Conservation (phyloP, 2,888 invertebrate genomes). For the Drosophila pseudotalamancana region DNA sequence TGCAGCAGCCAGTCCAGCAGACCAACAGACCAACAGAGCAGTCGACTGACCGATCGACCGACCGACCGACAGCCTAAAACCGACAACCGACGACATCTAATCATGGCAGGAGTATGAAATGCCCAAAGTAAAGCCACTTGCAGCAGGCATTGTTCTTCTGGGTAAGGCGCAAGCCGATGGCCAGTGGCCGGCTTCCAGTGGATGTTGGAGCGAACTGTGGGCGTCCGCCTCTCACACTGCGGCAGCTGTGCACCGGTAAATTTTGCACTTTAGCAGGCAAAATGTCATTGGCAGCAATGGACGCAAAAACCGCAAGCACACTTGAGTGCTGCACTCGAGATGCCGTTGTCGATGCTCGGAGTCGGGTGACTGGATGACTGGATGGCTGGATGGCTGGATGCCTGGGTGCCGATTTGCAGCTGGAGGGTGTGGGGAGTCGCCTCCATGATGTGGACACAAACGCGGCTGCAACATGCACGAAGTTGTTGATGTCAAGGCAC, state of each 20-base stretch:
- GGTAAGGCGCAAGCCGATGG: constrained; percentile 57
- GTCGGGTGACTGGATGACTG: background rate
- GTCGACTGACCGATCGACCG: background rate
- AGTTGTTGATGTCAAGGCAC: constrained; percentile 73
- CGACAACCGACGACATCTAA: constrained; percentile 72
- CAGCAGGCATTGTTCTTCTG: constrained; percentile 77
- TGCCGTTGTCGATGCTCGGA: constrained; percentile 64
- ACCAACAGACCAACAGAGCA: no score
- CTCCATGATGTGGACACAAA: constrained; percentile 64
- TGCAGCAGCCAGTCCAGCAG: constrained; percentile 58
- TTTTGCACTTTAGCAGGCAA: constrained; percentile 83
- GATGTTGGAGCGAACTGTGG: constrained; percentile 22
- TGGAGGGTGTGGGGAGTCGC: background rate
- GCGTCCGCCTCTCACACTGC: constrained; percentile 38
- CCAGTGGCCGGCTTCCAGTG: background rate
- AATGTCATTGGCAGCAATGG: constrained; percentile 82
- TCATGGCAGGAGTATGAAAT: constrained; percentile 63
- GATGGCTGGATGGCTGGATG: background rate
- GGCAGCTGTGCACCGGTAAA: constrained; percentile 71
- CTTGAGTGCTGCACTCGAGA: constrained; percentile 81
- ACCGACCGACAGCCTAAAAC: constrained; percentile 7
- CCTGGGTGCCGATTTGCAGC: constrained; percentile 10
- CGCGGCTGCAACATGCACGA: constrained; percentile 78
- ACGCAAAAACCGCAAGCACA: constrained; percentile 82
- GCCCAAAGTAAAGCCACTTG: constrained; percentile 78